These are phyloP conservation scores for Lepidonotus clava DNA, from an alignment of 2,888 invertebrate genomes.

Conservation along the genomic window DNA sequence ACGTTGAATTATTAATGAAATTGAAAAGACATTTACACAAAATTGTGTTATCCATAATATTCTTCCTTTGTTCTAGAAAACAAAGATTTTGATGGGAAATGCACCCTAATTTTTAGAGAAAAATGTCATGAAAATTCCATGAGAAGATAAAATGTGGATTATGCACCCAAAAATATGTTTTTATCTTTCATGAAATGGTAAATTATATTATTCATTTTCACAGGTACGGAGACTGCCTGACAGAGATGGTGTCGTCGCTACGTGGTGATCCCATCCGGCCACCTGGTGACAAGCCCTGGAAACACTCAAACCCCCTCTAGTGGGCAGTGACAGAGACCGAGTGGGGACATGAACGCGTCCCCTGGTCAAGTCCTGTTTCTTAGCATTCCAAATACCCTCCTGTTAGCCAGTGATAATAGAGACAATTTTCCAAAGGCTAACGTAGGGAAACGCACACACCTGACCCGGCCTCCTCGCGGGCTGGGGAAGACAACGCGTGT, in stretches of 20 bases:
- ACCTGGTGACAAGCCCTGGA: not conserved
- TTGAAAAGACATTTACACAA: no score
- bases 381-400: conserved; percentile 30
- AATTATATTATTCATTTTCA: not conserved
- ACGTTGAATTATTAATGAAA: not conserved
- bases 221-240: conserved; percentile 49
- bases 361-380: not conserved
- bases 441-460: not conserved
- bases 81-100: no score
- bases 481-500: not conserved
- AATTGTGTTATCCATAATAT: no score
- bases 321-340: conserved; percentile 1
- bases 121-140: no score
- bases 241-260: conserved; percentile 38
- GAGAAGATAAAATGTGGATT: no score
- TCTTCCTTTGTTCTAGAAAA: no score
- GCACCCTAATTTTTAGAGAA: no score
- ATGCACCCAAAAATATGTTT: no score
- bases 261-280: conserved; percentile 6
- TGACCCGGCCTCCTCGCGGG: no score
- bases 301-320: not conserved
- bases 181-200: not conserved
- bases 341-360: not conserved
- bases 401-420: conserved; percentile 41
- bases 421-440: conserved; percentile 16